Evolutionary conservation across 2,888 invertebrate genomes (phyloP).

Genomic region (Trilocha varians): DNA sequence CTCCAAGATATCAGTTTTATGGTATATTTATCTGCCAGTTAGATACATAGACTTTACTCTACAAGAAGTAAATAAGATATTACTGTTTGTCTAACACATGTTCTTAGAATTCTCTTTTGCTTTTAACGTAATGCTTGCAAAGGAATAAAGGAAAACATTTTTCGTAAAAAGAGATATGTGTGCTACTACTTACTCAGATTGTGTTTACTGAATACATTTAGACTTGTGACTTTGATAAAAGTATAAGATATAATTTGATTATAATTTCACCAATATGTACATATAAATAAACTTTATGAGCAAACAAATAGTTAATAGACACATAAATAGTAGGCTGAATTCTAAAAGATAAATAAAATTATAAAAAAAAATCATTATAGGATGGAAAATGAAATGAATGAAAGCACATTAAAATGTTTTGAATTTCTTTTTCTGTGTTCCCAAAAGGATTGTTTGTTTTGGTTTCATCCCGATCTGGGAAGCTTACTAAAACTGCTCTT

Average conservation of each 20-base stretch:
- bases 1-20: background rate
- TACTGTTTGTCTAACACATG: background rate
- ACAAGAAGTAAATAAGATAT: background rate
- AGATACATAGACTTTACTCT: no score
- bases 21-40: no score
- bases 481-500: background rate
- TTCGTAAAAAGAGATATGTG: background rate
- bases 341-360: no score
- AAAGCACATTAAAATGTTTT: background rate
- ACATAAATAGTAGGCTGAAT: no score
- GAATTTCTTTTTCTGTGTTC: background rate
- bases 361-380: no score
- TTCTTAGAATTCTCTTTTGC: background rate
- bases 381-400: background rate
- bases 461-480: background rate
- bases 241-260: no score
- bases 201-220: no score
- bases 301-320: no score
- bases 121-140: background rate
- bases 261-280: no score
- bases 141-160: background rate
- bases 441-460: constrained; percentile 4
- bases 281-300: no score
- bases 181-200: background rate
- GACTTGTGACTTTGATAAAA: no score